A percentile compares a stretch with the other conserved stretches of the same genome.
These are phyloP conservation scores for zebrafish (Danio rerio) DNA, from an alignment of 2,113 vertebrate genomes.

Conservation along the genomic window GRCz12tu NC_133197.1:23091001-23091500, in stretches of 20 bases:
- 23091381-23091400: conserved; percentile 68
- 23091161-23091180: conserved; percentile 41
- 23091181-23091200: conserved; percentile 40
- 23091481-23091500: conserved; percentile 81
- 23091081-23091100: background rate
- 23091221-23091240: conserved; percentile 48
- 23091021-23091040: conserved; percentile 9
- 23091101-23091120: conserved; percentile 22
- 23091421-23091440: conserved; percentile 76
- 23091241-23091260: conserved; percentile 50
- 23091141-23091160: conserved; percentile 41
- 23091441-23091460: conserved; percentile 85
- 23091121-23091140: conserved; percentile 37
- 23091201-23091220: conserved; percentile 46
- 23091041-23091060: conserved; percentile 26
- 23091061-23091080: background rate
- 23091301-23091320: conserved; percentile 56
- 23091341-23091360: conserved; percentile 65
- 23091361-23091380: conserved; percentile 39
- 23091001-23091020: background rate
- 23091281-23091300: conserved; percentile 62
- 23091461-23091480: conserved; percentile 76
- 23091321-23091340: conserved; percentile 71
- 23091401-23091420: conserved; percentile 72
- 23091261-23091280: conserved; percentile 54